A percentile compares a stretch with the other conserved stretches of the same genome.
Conservation (phyloP, 2,113 vertebrate species). For the Carassius carassius region DNA sequence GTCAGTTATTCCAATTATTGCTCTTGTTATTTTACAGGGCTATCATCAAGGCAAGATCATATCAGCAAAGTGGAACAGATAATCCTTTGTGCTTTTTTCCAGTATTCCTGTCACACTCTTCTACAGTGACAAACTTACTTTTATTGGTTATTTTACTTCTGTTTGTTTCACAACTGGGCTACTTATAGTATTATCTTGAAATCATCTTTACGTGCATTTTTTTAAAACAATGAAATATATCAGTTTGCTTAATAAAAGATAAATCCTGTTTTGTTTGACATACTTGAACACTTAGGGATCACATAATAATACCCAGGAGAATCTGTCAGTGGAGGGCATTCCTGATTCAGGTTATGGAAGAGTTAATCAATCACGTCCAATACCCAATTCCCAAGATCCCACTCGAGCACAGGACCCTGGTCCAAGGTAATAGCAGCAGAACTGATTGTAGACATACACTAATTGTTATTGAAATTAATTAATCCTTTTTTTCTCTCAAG, state of each 20-base stretch:
- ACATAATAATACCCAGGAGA: slow-evolving; percentile 33
- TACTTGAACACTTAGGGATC: slow-evolving; percentile 45
- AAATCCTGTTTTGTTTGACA: background rate
- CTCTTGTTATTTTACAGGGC: slow-evolving; percentile 23
- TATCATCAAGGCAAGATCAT: slow-evolving; percentile 28
- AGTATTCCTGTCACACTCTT: background rate
- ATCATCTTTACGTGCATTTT: background rate
- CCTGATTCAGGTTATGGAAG: slow-evolving; percentile 48
- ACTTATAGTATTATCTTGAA: background rate
- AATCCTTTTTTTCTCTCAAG: slow-evolving; percentile 44
- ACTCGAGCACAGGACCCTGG: background rate
- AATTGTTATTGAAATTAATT: background rate
- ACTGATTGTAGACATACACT: background rate
- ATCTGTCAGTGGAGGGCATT: background rate
- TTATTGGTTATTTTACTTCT: slow-evolving; percentile 37
- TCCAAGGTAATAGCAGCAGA: background rate
- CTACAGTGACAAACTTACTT: slow-evolving; percentile 10
- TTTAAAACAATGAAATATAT: background rate
- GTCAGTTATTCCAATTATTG: background rate
- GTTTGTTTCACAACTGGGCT: background rate
- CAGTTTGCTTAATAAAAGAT: background rate
- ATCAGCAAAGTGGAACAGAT: background rate
- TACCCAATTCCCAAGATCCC: background rate
- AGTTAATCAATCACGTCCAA: slow-evolving; percentile 52
- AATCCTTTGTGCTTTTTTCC: background rate